Base-by-base conservation (phyloP, 1,140 invertebrate species). In the Drosophila grimshawi region DNA sequence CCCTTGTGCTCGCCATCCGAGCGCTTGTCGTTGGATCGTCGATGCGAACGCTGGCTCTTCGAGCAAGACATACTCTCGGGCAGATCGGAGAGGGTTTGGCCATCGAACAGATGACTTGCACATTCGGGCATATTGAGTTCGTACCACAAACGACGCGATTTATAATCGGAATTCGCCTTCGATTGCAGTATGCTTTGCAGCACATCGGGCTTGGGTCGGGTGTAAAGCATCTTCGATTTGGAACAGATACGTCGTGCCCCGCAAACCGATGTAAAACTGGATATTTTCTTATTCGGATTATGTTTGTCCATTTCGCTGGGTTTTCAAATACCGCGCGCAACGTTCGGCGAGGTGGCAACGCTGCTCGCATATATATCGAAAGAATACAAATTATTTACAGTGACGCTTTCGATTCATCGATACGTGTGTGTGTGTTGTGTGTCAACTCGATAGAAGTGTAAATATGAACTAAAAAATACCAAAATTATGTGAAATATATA, bases 51-150 rank as follows among this genome's bases (percentile, higher is more conserved):
- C 19, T 35, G 39, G 19, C 19, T 53, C 39, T 63, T 92, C 29
- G 37, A 45, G 32, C 63, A 76, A 10, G 77, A 61, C n/a, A 92
- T 64, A 59, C 69, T 91, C 3, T 92, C 85, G 3, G 91, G 91
- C 43, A 92, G 60, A 49, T 81, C 78, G 30, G 82, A 90, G 11
- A 86, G 49, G 78, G 85, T 92, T 71, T 80, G 76, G 0, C 91
- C 91, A 61, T 90, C 80, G 39, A 92, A 79, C 37, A 92, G 51
- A 30, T 76, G 68, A 45, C 86, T 91, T 7, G 90, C 78, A 55
- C 88, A 92, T 49, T 92, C 91, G 8, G 91, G 91, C 82, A 92
- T 90, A 76, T 92, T 92, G 5, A 92, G 52, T 59, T 92, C 91
- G 55, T 92, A 91, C 91, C 91, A 92, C 7, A 92, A 61, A 10